Evolutionary conservation across 30 jellyfish, hydroid and myxozoan species (phyloP).

Genomic region (Aurelia coerulea): DNA sequence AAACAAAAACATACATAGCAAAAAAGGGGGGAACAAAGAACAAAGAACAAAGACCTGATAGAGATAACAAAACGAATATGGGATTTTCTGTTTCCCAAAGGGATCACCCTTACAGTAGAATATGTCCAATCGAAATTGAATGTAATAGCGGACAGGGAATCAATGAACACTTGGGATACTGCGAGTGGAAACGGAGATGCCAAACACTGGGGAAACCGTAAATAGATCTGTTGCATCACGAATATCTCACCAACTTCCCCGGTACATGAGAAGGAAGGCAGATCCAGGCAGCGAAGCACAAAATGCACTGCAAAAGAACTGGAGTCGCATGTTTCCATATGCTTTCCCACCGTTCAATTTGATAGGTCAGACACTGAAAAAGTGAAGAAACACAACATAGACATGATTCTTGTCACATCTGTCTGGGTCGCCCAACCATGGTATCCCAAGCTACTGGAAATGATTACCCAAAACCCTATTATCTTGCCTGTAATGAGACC

Average conservation of each 20-base stretch:
- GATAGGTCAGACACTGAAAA: conserved; percentile 21
- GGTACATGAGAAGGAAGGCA: not conserved
- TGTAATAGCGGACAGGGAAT: not conserved
- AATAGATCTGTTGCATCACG: not conserved
- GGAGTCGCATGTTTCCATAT: conserved; percentile 22
- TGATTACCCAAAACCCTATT: conserved; percentile 8
- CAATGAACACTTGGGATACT: conserved; percentile 8
- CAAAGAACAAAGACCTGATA: not conserved
- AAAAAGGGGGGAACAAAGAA: not conserved
- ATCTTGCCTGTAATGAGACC: not conserved
- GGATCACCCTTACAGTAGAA: conserved; percentile 22
- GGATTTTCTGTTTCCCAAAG: not conserved
- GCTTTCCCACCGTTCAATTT: conserved; percentile 42
- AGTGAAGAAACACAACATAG: conserved; percentile 1
- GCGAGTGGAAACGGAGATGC: too few species aligned
- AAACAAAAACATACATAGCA: not conserved
- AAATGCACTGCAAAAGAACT: conserved; percentile 1
- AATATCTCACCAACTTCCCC: too few species aligned
- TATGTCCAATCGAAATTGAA: conserved; percentile 18
- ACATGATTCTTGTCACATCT: conserved; percentile 32
- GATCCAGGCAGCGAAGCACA: conserved; percentile 7
- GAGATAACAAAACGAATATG: not conserved
- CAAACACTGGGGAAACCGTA: not conserved
- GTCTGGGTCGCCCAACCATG: conserved; percentile 14
- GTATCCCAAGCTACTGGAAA: not conserved